These are phyloP conservation scores for Caenorhabditis wallacei DNA, from an alignment of 2,888 invertebrate species.

Conservation along the genomic window DNA sequence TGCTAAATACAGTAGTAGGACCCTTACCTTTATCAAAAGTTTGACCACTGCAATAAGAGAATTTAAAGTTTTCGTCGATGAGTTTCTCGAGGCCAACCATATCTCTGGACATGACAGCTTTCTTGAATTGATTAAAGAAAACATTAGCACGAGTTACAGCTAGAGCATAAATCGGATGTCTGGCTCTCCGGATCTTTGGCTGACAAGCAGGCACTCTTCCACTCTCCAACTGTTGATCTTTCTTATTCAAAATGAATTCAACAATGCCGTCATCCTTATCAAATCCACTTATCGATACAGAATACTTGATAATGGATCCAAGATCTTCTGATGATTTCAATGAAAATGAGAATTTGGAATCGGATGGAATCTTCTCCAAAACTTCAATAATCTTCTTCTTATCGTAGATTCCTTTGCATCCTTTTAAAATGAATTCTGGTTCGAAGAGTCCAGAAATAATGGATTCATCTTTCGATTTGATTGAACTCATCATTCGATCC, in stretches of 20 bases:
- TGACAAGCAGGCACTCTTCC: background rate
- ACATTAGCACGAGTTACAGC: background rate
- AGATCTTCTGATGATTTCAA: background rate
- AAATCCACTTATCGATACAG: background rate
- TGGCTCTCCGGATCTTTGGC: background rate
- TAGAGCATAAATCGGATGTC: background rate
- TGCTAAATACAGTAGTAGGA: background rate
- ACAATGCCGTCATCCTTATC: background rate
- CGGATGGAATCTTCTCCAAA: background rate
- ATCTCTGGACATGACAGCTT: background rate
- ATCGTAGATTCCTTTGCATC: background rate
- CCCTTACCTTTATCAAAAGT: background rate
- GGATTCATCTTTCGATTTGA: background rate
- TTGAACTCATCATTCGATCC: background rate
- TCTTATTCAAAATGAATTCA: background rate
- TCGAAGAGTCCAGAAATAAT: background rate
- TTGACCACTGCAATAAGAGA: background rate
- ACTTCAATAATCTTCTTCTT: background rate
- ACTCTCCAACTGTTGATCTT: conserved; percentile 5
- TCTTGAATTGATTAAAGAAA: background rate
- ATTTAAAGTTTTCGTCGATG: background rate
- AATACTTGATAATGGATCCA: background rate
- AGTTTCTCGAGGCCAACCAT: background rate
- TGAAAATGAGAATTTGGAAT: background rate
- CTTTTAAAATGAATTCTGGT: background rate